Evolutionary conservation across 2,888 invertebrate species (phyloP).

Genomic region (Theodoxus fluviatilis): DNA sequence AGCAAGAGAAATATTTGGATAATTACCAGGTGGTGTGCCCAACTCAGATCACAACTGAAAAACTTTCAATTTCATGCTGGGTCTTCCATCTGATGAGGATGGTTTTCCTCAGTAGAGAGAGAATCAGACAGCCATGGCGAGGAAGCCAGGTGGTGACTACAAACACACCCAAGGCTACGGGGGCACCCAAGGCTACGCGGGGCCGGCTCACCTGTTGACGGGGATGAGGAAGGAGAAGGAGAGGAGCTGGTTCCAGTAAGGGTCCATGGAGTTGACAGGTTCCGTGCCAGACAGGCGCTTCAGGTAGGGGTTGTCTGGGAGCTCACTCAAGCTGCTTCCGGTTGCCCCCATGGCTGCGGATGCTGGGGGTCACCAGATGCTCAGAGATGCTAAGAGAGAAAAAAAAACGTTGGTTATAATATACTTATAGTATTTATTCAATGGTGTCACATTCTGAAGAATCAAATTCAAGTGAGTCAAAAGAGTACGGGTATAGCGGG

Average conservation of each 20-base stretch:
- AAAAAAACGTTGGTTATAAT: background rate
- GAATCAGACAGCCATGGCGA: too few relatives aligned
- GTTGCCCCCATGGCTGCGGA: constrained; percentile 60
- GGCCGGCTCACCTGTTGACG: constrained; percentile 69
- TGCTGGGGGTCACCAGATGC: background rate
- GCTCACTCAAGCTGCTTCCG: constrained; percentile 68
- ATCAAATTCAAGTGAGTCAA: background rate
- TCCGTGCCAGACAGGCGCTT: constrained; percentile 81
- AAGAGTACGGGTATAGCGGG: too few relatives aligned
- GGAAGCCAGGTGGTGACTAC: too few relatives aligned
- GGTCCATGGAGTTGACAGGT: constrained; percentile 82
- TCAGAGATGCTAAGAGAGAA: background rate
- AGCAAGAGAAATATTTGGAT: too few relatives aligned
- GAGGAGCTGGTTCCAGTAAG: constrained; percentile 92
- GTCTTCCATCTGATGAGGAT: too few relatives aligned
- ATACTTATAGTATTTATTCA: background rate
- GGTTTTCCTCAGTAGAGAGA: too few relatives aligned
- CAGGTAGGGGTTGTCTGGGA: constrained; percentile 81
- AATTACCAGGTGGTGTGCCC: too few relatives aligned
- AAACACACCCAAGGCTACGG: too few relatives aligned
- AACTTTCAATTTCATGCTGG: too few relatives aligned
- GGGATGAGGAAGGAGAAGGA: constrained; percentile 89
- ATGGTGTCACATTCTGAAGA: background rate
- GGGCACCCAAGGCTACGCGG: too few relatives aligned
- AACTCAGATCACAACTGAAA: too few relatives aligned